These are phyloP conservation scores for Drosophila mercatorum DNA, from an alignment of 2,888 invertebrate species.

Conservation along the genomic window DNA sequence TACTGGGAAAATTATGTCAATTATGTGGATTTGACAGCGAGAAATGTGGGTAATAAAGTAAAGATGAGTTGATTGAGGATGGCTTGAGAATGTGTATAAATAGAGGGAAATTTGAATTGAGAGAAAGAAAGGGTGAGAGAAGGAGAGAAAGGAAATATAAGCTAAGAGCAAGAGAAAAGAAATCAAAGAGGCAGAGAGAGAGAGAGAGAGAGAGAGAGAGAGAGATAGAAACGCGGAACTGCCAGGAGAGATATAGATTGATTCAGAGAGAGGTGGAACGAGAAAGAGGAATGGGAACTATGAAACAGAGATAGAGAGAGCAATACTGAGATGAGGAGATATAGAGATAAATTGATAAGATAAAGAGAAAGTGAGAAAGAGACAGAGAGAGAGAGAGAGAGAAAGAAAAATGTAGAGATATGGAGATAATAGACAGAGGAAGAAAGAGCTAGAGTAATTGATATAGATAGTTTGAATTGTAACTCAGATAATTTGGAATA, in stretches of 20 bases:
- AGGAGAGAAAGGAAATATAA: no score
- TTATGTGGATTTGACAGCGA: constrained; percentile 3
- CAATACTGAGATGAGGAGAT: not conserved
- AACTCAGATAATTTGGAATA: no score
- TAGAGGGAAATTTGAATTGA: not conserved
- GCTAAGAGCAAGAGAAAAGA: no score
- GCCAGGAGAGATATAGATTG: no score
- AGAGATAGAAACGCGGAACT: no score
- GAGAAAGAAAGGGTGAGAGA: no score
- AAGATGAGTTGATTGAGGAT: not conserved
- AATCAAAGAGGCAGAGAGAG: no score
- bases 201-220: not conserved
- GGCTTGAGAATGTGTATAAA: no score
- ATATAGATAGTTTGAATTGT: no score
- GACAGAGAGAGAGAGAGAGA: not conserved
- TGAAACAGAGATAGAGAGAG: not conserved
- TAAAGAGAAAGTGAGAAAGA: not conserved
- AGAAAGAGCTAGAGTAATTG: not conserved
- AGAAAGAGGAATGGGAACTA: no score
- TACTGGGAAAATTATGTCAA: constrained; percentile 42
- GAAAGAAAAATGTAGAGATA: no score
- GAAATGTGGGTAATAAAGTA: not conserved
- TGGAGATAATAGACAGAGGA: not conserved
- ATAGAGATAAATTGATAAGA: rapidly evolving
- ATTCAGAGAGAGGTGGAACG: no score